Percentiles rank a stretch among this genome's conserved stretches.
These are phyloP conservation scores for Arizona elegans DNA, from an alignment of 2,113 vertebrate genomes.

Conservation along the genomic window DNA sequence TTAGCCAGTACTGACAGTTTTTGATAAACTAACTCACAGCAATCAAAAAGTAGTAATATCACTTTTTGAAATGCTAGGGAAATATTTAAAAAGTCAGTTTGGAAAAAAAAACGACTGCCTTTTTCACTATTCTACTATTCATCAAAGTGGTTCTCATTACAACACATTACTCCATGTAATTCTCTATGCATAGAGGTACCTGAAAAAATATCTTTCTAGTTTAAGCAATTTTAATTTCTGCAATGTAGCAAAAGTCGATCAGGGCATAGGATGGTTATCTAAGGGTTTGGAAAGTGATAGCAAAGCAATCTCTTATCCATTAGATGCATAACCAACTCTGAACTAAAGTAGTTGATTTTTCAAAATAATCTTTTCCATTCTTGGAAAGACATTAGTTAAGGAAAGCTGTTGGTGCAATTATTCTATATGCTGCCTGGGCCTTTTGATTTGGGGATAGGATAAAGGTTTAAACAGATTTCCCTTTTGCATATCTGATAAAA, in stretches of 20 bases:
- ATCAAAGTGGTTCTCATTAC: slow-evolving; percentile 34
- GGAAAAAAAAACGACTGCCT: slow-evolving; percentile 6
- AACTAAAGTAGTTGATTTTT: slow-evolving; percentile 5
- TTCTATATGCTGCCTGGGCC: not conserved
- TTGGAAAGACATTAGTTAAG: not conserved
- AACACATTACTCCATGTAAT: slow-evolving; percentile 33
- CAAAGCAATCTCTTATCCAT: not conserved
- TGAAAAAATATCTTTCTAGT: slow-evolving; percentile 24
- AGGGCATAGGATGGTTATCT: fast-evolving
- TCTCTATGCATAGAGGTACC: slow-evolving; percentile 48
- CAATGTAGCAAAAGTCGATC: not conserved
- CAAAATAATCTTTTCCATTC: not conserved
- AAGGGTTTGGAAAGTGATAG: slow-evolving; percentile 20
- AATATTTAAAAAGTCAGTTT: slow-evolving; percentile 35
- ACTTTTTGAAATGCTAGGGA: slow-evolving; percentile 52
- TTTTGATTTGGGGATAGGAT: not conserved
- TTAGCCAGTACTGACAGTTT: slow-evolving; percentile 29
- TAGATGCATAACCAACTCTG: slow-evolving; percentile 7
- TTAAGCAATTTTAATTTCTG: slow-evolving; percentile 22
- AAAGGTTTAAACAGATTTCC: not conserved
- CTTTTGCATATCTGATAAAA: not conserved
- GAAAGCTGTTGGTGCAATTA: slow-evolving; percentile 14
- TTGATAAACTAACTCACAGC: slow-evolving; percentile 36
- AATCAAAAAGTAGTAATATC: slow-evolving; percentile 45
- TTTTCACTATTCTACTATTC: slow-evolving; percentile 36